Percentiles rank a stretch among this genome's conserved stretches.
phyloP scores from a whole-genome alignment of 2,888 invertebrate genomes.

The Synergus umbraculus region DNA sequence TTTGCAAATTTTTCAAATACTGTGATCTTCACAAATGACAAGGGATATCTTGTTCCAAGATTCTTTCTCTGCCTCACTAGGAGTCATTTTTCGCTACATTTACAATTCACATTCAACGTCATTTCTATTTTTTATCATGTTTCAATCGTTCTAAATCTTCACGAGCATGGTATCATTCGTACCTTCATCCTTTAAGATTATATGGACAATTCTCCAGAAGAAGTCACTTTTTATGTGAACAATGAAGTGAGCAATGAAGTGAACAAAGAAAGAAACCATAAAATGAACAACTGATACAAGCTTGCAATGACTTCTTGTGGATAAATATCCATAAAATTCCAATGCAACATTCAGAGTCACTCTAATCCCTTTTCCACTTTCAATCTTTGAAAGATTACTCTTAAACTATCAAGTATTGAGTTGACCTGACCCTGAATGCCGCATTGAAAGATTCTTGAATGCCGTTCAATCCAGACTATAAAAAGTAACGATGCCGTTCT shows the following conservation, averaged over 20 bases:
- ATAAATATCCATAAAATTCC: neutral
- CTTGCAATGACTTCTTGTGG: no score
- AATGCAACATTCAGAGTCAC: conserved; percentile 22
- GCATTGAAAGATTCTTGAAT: conserved; percentile 13
- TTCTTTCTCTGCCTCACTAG: neutral
- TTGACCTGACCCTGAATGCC: neutral
- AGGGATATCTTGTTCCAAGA: neutral
- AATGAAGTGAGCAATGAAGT: neutral
- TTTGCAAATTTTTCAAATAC: neutral
- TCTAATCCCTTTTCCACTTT: neutral
- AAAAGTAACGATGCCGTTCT: neutral
- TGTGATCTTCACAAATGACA: neutral
- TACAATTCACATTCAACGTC: neutral
- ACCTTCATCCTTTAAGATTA: conserved; percentile 20
- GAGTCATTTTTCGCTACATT: neutral
- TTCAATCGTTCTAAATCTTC: conserved; percentile 17
- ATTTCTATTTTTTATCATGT: conserved; percentile 22
- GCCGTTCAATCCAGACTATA: conserved; percentile 1
- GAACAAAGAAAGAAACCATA: neutral
- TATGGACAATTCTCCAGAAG: neutral
- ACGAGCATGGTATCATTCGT: conserved; percentile 34
- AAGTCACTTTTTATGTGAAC: neutral
- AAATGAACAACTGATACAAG: neutral
- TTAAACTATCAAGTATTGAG: neutral
- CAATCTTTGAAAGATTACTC: neutral